Evolutionary conservation across 2,888 invertebrate genomes (phyloP).

Genomic region (Coecobrya sp.): DNA sequence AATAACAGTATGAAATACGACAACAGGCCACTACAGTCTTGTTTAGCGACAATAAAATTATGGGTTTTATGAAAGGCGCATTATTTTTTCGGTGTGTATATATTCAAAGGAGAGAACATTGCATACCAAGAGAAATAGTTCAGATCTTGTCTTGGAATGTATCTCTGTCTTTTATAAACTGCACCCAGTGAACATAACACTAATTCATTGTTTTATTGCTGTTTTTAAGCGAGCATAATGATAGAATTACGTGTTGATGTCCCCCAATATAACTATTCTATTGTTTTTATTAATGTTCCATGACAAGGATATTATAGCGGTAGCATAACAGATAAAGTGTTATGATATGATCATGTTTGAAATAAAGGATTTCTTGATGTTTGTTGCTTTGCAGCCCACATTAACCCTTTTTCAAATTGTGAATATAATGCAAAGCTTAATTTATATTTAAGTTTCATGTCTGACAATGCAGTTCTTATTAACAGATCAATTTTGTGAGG

Average conservation of each 20-base stretch:
- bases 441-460: no score
- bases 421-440: no score
- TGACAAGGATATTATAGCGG: neutral
- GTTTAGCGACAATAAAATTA: no score
- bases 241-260: constrained; percentile 38
- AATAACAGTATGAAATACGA: no score
- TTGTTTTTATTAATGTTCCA: neutral
- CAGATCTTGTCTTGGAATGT: constrained; percentile 43
- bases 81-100: neutral
- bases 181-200: constrained; percentile 58
- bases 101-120: neutral
- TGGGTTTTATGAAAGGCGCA: neutral
- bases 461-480: no score
- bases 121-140: constrained; percentile 17
- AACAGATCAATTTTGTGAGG: no score
- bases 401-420: no score
- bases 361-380: no score
- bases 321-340: no score
- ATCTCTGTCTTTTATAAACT: neutral
- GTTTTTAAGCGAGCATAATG: constrained; percentile 28
- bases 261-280: neutral
- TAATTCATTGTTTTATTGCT: constrained; percentile 71
- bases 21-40: no score
- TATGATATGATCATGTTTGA: no score
- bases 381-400: no score